Percentiles rank a stretch among this genome's conserved stretches.
Evolutionary conservation across 2,797 vertebrate genomes (phyloP).

Genomic region (Bucorvus abyssinicus): DNA sequence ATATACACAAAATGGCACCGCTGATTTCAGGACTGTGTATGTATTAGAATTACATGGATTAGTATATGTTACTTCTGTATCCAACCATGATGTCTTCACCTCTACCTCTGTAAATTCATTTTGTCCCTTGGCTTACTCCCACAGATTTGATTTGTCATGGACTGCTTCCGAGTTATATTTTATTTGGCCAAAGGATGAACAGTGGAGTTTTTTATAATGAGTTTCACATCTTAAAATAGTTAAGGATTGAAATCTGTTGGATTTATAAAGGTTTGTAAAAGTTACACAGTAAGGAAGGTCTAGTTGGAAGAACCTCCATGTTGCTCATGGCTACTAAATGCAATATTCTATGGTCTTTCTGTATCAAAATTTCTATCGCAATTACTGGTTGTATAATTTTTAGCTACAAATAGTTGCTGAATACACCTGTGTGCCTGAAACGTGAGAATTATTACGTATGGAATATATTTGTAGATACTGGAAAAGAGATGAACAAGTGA

Average conservation of each 20-base stretch:
- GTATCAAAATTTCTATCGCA: not conserved
- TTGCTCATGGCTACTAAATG: not conserved
- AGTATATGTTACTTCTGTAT: not conserved
- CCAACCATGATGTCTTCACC: not conserved
- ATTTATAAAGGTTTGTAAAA: not conserved
- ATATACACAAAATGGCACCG: not conserved
- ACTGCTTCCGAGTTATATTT: not conserved
- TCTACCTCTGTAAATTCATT: not conserved
- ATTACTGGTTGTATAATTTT: not conserved
- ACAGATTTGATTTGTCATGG: not conserved
- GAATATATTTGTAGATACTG: not conserved
- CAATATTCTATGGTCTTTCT: not conserved
- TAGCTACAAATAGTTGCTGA: not conserved
- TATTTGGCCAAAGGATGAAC: not conserved
- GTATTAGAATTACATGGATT: not conserved
- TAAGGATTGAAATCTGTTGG: not conserved
- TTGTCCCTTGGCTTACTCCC: not conserved
- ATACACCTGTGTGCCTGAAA: conserved; percentile 6
- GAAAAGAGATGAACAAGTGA: not conserved
- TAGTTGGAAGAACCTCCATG: not conserved
- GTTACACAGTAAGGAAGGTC: not conserved
- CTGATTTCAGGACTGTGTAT: not conserved
- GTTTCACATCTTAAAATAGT: not conserved
- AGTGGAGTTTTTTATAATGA: not conserved
- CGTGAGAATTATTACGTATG: not conserved